Percentiles rank a stretch among this genome's conserved stretches.
Conservation (phyloP, 2,888 invertebrate genomes). For the Plebejus anna region DNA sequence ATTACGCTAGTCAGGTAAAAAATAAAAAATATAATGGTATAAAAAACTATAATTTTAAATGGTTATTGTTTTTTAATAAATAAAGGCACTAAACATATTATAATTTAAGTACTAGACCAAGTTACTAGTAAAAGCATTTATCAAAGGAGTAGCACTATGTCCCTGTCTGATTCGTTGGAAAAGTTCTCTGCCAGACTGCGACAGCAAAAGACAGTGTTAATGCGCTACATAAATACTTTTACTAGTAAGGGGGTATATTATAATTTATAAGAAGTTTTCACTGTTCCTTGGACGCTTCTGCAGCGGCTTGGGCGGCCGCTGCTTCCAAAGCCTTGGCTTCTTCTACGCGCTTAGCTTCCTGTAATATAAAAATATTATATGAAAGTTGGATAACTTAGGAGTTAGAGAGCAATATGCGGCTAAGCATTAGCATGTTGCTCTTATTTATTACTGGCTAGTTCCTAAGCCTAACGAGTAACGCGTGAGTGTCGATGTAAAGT, state of each 20-base stretch:
- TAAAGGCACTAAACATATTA: neutral
- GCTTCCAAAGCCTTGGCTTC: neutral
- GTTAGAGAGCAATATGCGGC: no score
- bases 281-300: neutral
- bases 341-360: neutral
- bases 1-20: no score
- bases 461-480: no score
- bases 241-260: neutral
- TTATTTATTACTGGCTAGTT: no score
- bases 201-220: no score
- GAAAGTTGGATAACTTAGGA: neutral
- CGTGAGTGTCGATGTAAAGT: no score
- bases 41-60: neutral
- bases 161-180: no score
- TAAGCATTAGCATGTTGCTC: neutral
- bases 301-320: neutral
- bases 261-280: neutral
- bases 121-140: no score
- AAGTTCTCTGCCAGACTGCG: no score
- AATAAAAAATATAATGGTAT: no score
- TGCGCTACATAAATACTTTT: neutral
- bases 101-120: neutral
- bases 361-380: neutral
- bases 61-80: constrained; percentile 1
- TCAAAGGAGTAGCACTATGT: no score